Percentiles rank a stretch among this genome's conserved stretches.
These are phyloP conservation scores for Catostylus mosaicus DNA, from an alignment of 30 jellyfish, hydroid and myxozoan genomes.

Conservation along the genomic window DNA sequence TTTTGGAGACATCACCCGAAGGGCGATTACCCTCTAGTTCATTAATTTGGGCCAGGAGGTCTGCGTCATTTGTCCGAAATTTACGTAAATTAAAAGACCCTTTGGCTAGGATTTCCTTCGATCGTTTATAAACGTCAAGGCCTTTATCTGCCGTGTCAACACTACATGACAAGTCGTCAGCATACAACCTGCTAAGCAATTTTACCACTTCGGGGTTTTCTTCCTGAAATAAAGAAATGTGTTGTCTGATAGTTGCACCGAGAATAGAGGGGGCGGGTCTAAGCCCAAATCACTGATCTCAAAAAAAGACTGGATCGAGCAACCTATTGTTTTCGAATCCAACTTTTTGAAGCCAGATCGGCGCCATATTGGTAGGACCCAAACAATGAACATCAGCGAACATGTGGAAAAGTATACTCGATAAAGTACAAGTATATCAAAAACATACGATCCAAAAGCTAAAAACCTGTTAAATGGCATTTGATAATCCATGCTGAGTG, in stretches of 20 bases:
- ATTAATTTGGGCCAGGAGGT: slow-evolving; percentile 23
- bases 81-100: slow-evolving; percentile 42
- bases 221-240: slow-evolving; percentile 8
- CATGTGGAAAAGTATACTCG: too few relatives aligned
- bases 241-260: slow-evolving; percentile 44
- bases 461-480: too few relatives aligned
- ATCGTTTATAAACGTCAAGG: slow-evolving; percentile 14
- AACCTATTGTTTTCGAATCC: too few relatives aligned
- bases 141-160: background rate
- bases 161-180: slow-evolving; percentile 35
- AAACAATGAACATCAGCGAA: too few relatives aligned
- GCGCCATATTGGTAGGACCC: too few relatives aligned
- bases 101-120: slow-evolving; percentile 13
- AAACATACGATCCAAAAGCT: too few relatives aligned
- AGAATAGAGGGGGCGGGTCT: slow-evolving; percentile 23
- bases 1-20: background rate
- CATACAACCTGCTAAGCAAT: slow-evolving; percentile 12
- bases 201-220: slow-evolving; percentile 26
- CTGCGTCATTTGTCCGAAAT: slow-evolving; percentile 30
- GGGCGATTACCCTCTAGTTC: background rate
- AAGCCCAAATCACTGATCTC: too few relatives aligned
- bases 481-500: too few relatives aligned
- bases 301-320: too few relatives aligned
- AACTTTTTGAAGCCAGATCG: too few relatives aligned
- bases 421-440: too few relatives aligned